Base-by-base conservation (phyloP, 2,888 invertebrate genomes). In the Eupelmus urozonus region DNA sequence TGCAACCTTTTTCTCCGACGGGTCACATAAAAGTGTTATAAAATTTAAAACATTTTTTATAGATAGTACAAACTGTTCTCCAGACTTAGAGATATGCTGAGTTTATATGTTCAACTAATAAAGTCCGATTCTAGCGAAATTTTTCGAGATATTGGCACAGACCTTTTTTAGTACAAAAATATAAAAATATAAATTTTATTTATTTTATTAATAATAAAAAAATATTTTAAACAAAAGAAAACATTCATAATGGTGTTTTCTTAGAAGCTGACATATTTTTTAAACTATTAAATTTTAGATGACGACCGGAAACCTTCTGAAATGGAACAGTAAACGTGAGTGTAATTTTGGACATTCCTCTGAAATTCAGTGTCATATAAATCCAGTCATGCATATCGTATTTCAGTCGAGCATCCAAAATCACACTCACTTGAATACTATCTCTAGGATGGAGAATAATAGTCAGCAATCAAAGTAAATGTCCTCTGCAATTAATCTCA, bases 11-110 rank as follows among this genome's bases (percentile, higher is more conserved):
- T 34, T 34, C 34, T 66, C n/a, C 11, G 13, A 29, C 0, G 16
- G 3, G 55, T 34, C 5, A 40, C 67, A 40, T 55, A 67, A 67
- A 67, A 67, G 16, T 67, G 49, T 67, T 23, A 67, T 11, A 40
- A 55, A 11, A 55, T 23, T 49, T 49, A 16, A 27, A 40, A 49
- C n/a, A 27, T 49, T 65, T 62, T 45, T 45, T 40, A 34, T 7
- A n/a, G 53, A 45, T 20, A 3, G 11, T n/a, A 27, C 23, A 29
- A 59, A 59, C 16, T 59, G 11, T 29, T 20, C 29, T 29, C 11
- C 29, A n/a, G n/a, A 34, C 5, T 9, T 34, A 5, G 3, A 34
- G 9, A 9, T 34, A 34, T 34, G 9, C 9, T 34, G 5, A 34
- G 34, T 34, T 34, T 34, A 34, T 34, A 34, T 34, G 34, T 34